Conservation (phyloP, 2,888 invertebrate genomes). For the Drosophila pseudotalamancana region DNA sequence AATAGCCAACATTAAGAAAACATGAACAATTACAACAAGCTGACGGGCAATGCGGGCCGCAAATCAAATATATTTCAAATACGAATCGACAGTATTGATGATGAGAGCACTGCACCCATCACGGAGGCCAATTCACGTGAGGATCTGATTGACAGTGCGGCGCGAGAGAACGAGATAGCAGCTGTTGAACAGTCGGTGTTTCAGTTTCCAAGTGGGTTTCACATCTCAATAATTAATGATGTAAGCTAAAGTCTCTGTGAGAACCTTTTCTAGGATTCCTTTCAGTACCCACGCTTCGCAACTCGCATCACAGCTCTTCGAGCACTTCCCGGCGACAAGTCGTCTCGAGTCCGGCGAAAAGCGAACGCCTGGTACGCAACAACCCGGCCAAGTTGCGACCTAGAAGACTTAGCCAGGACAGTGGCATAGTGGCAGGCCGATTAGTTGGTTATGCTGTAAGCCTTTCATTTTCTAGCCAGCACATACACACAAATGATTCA, state of each 20-base stretch:
- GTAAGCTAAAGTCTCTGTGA: not conserved
- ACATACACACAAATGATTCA: not conserved
- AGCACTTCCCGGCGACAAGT: conserved; percentile 72
- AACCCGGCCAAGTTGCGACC: conserved; percentile 61
- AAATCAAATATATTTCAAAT: conserved; percentile 70
- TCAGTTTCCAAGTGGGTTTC: conserved; percentile 69
- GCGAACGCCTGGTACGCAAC: conserved; percentile 69
- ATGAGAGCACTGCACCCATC: conserved; percentile 73
- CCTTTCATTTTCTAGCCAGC: not conserved
- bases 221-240: not conserved
- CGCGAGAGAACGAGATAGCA: conserved; percentile 43
- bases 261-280: conserved; percentile 75
- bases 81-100: conserved; percentile 77
- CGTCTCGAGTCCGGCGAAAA: conserved; percentile 83
- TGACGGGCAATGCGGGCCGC: conserved; percentile 21
- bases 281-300: conserved; percentile 81
- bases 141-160: conserved; percentile 73
- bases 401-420: conserved; percentile 83
- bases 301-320: conserved; percentile 54
- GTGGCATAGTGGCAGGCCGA: conserved; percentile 82
- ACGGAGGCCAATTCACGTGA: conserved; percentile 81
- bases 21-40: conserved; percentile 55
- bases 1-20: conserved; percentile 22
- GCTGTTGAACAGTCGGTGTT: conserved; percentile 44
- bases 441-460: conserved; percentile 74